Evolutionary conservation across 2,888 invertebrate species (phyloP).

Genomic region (Achlya flavicornis): DNA sequence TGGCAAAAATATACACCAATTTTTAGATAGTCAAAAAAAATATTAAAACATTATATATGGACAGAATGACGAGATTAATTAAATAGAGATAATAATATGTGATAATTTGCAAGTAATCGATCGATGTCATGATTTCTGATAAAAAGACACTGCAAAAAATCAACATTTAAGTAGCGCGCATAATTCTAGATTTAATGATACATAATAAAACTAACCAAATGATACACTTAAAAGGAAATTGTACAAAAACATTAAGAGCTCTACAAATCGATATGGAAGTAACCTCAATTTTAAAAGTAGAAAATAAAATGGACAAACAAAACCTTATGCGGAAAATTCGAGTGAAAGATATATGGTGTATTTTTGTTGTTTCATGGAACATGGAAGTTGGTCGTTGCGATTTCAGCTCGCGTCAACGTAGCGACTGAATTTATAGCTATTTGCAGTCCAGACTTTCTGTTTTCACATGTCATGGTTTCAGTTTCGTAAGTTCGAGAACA

Average conservation of each 20-base stretch:
- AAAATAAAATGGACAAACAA: conserved; percentile 47
- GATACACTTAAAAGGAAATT: not conserved
- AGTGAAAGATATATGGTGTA: conserved; percentile 74
- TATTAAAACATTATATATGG: no score
- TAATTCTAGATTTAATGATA: not conserved
- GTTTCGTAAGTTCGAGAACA: conserved; percentile 50
- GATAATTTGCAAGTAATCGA: not conserved
- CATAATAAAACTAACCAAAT: not conserved
- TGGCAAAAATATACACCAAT: no score
- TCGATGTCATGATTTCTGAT: not conserved
- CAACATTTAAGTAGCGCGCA: not conserved
- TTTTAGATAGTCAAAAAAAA: no score
- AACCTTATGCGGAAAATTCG: conserved; percentile 57
- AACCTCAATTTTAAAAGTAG: conserved; percentile 27
- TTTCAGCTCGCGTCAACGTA: conserved; percentile 75
- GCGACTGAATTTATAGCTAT: conserved; percentile 76
- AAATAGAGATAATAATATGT: not conserved
- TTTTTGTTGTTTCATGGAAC: conserved; percentile 69
- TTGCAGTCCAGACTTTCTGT: conserved; percentile 71
- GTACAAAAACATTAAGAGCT: conserved; percentile 7
- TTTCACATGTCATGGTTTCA: conserved; percentile 67
- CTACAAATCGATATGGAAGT: conserved; percentile 26
- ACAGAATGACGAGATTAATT: not conserved
- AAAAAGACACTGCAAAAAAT: not conserved
- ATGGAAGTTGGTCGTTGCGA: conserved; percentile 68